A percentile compares a stretch with the other conserved stretches of the same genome.
Evolutionary conservation across 2,113 vertebrate genomes (phyloP).

Genomic region (Hippocampus mohnikei): DNA sequence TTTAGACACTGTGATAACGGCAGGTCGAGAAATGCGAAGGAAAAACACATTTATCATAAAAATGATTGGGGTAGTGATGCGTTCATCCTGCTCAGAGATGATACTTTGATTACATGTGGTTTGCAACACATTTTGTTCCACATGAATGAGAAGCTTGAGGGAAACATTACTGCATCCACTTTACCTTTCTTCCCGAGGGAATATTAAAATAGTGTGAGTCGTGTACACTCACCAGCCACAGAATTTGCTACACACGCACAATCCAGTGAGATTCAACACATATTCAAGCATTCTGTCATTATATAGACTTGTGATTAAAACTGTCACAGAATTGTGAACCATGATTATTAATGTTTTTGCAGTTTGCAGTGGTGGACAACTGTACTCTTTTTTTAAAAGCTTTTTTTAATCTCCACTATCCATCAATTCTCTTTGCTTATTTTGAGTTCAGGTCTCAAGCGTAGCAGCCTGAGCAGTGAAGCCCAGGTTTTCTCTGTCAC

Average conservation of each 20-base stretch:
- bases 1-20: conserved; percentile 24
- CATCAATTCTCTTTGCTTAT: too few relatives aligned
- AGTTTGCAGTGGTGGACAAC: not conserved
- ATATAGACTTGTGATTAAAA: not conserved
- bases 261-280: not conserved
- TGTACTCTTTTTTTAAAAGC: not conserved
- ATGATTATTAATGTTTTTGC: not conserved
- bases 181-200: conserved; percentile 24
- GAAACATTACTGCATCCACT: conserved; percentile 48
- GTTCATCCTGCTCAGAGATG: conserved; percentile 34
- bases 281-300: not conserved
- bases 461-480: too few relatives aligned
- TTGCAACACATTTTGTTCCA: conserved; percentile 50
- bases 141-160: conserved; percentile 34
- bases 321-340: not conserved
- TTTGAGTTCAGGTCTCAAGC: too few relatives aligned
- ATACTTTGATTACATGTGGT: conserved; percentile 57
- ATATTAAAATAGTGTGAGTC: not conserved
- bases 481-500: too few relatives aligned
- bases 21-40: conserved; percentile 21
- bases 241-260: not conserved
- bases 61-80: conserved; percentile 31
- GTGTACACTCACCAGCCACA: not conserved
- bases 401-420: not conserved
- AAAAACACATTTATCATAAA: conserved; percentile 30